Evolutionary conservation across 2,888 invertebrate species (phyloP), one percentile per base, ranked within the genome.

Genomic region (Drosophila yooni): DNA sequence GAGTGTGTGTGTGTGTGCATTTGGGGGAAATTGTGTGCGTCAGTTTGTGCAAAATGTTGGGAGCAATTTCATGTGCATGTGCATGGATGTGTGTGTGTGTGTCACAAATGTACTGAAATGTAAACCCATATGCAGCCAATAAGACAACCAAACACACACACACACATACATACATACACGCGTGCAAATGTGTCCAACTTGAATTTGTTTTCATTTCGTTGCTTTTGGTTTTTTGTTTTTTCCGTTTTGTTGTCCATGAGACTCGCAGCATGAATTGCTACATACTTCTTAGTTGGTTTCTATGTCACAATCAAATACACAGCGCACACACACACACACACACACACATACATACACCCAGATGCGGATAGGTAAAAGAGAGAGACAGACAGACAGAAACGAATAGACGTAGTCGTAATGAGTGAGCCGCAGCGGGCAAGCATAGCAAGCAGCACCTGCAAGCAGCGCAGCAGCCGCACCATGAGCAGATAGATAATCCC

Each of bases 271-370:
- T 76, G 81, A 76, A 81, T 88, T 88, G 87, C 90, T 79, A 88
- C 87, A 87, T 82, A 88, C 87, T 90, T 90, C 87, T 88, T 87
- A 88, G 89, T 88, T 90, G 87, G 87, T 88, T 87, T 88, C 89
- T 88, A 87, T 88, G 87, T 90, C 87, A 88, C 87, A 88, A 88
- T 90, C 86, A 71, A 71, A 70, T 61, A 75, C 69, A 72, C 61
- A 63, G 67, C 63, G n/a, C n/a, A n/a, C n/a, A n/a, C n/a, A 70
- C 66, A 59, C 51, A 58, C 61, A 59, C 29, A 59, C 29, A 61
- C 59, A 62, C 36, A 34, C 50, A 58, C 40, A 33, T 10, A 59
- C 36, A 43, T 38, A 57, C 38, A 60, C 34, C 70, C 54, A 70
- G 76, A 86, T 77, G 79, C 76, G 69, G 88, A 85, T 76, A 74